These are phyloP conservation scores for Epinephelus malabaricus DNA, from an alignment of 2,797 vertebrate genomes.

Conservation along the genomic window DNA sequence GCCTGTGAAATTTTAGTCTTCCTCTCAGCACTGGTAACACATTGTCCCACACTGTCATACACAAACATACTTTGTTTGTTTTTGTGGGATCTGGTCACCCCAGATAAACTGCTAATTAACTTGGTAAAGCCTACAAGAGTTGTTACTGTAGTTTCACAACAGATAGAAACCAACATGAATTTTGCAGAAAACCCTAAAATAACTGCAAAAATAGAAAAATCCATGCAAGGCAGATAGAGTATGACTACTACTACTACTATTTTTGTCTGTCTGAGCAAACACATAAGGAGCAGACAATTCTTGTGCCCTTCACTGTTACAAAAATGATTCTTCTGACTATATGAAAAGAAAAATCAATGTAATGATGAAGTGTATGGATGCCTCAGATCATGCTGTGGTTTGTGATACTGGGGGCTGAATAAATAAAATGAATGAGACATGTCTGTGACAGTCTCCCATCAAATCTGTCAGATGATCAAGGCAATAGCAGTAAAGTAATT, in stretches of 20 bases:
- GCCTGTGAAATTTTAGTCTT: too few species aligned
- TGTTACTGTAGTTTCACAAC: not conserved
- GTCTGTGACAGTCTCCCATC: not conserved
- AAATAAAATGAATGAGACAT: not conserved
- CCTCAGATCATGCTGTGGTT: conserved; percentile 1
- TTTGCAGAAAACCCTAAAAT: too few species aligned
- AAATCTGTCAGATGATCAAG: conserved; percentile 47
- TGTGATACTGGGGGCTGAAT: too few species aligned
- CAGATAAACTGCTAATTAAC: not conserved
- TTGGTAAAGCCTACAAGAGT: not conserved
- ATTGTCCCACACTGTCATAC: too few species aligned
- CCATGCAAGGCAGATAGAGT: not conserved
- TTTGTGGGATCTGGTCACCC: too few species aligned
- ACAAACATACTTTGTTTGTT: too few species aligned
- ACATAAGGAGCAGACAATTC: not conserved
- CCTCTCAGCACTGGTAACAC: too few species aligned
- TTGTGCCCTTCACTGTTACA: not conserved
- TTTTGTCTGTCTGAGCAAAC: conserved; percentile 6
- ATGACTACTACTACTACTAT: not conserved
- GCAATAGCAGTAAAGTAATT: conserved; percentile 20
- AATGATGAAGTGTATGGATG: not conserved
- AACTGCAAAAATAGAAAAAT: not conserved
- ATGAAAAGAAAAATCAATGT: not conserved
- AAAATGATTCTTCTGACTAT: not conserved
- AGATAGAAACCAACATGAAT: not conserved